Evolutionary conservation across 2,113 vertebrate species (phyloP), one percentile per base, ranked within the genome.

Genomic region (Gadus chalcogrammus): DNA sequence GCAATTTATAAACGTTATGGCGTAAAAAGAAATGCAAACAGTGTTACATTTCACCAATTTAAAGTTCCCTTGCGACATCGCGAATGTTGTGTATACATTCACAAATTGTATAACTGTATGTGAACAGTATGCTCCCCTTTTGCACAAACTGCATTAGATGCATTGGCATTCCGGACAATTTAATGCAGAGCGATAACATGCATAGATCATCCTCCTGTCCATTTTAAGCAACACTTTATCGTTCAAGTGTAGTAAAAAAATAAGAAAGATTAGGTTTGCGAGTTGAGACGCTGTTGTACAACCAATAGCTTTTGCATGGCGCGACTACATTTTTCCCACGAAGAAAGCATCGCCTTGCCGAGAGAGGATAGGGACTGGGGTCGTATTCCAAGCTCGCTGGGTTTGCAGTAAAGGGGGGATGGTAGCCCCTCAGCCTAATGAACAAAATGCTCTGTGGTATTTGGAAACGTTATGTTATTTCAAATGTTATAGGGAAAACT

Each of bases 391-490:
- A 31, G 83, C 80, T 77, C 75, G 84, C 75, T 71, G 72, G 77
- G 74, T 77, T 87, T 84, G 84, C 82, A 84, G 85, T 76, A 80
- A 86, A 85, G 87, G 87, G 42, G 88, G 88, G 86, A 84, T 82
- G 87, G 86, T 87, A 88, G 78, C 76, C 75, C 75, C 70, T 70
- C 70, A 79, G 76, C 71, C 80, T 76, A 80, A 80, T 79, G 79
- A 79, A 88, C 87, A 87, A 85, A 82, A 83, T 75, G 84, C 82
- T 88, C 81, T 82, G 85, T 90, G 90, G 91, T 91, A 93, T 91
- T 55, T 4, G 89, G 92, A 88, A 90, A 88, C 88, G 65, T 85
- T 85, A 24, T 27, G 88, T 89, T 87, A 82, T 78, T 87, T 82
- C 65, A 80, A 75, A 81, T 85, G 67, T 70, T n/a, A 48, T 48